A percentile compares a stretch with the other conserved stretches of the same genome.
Conservation (phyloP, 2,888 invertebrate species). For the Gari tellinella region DNA sequence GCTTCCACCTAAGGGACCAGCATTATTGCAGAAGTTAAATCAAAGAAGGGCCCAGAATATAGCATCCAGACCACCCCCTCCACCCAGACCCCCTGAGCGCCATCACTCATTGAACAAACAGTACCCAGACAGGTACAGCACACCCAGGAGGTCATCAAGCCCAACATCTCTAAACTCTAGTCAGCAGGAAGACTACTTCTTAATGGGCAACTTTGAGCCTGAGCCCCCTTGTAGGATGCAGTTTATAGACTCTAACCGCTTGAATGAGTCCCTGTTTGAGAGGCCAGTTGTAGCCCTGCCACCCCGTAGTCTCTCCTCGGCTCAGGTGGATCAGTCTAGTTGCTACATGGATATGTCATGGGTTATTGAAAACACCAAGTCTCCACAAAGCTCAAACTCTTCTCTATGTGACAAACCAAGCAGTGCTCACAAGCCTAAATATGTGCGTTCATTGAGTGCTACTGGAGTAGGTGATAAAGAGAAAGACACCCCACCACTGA, state of each 20-base stretch:
- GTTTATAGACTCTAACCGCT: constrained; percentile 52
- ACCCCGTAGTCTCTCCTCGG: constrained; percentile 37
- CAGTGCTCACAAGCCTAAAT: constrained; percentile 39
- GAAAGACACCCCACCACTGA: constrained; percentile 2
- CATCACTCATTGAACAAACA: constrained; percentile 13
- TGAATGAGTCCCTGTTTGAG: constrained; percentile 54
- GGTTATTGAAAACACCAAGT: constrained; percentile 57
- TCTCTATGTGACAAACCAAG: constrained; percentile 18
- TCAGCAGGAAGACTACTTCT: constrained; percentile 60
- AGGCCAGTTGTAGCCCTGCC: constrained; percentile 56
- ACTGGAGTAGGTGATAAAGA: constrained; percentile 43
- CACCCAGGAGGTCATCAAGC: constrained; percentile 13
- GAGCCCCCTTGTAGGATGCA: constrained; percentile 47
- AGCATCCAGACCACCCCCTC: constrained; percentile 47
- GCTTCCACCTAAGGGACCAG: constrained; percentile 79
- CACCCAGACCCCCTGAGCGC: constrained; percentile 51
- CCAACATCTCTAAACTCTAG: constrained; percentile 33
- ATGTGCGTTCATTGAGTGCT: constrained; percentile 64
- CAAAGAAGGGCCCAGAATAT: constrained; percentile 30
- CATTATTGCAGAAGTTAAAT: constrained; percentile 62
- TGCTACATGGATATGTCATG: constrained; percentile 77
- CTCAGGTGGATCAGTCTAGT: constrained; percentile 27
- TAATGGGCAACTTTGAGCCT: constrained; percentile 62
- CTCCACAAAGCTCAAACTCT: constrained; percentile 24
- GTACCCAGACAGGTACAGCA: constrained; percentile 35